Evolutionary conservation across 1,140 invertebrate species (phyloP), one percentile per base, ranked within the genome.

Genomic region (Ceratosolen solmsi): DNA sequence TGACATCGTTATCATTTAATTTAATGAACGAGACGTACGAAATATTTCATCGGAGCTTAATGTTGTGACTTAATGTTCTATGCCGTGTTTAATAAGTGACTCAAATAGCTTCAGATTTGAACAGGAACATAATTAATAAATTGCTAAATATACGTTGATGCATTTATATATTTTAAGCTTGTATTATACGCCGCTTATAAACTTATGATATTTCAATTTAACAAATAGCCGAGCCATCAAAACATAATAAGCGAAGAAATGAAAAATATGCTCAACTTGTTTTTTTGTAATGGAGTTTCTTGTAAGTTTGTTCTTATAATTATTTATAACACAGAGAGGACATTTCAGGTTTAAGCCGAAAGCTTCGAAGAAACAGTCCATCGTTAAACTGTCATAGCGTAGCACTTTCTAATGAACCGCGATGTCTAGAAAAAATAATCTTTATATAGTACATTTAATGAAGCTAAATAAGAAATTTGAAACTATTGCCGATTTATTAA

Each of bases 301-400:
- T n/a, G n/a, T n/a, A n/a, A n/a, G n/a, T n/a, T n/a, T n/a, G n/a
- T n/a, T n/a, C n/a, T n/a, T n/a, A 36, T 63, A 63, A 63, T 63
- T 63, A 63, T 15, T 33, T 15, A n/a, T n/a, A 33, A 63, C 17
- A 33, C 30, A 33, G 30, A 33, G 25, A 25, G 9, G n/a, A n/a
- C n/a, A n/a, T n/a, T n/a, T n/a, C n/a, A n/a, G n/a, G 33, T 33
- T 63, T 30, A 60, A 27, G 11, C 27, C 11, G 30, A 33, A 63
- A 63, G 60, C 60, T 63, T 63, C 60, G 60, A n/a, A 41, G 65
- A 41, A 38, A 70, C 22, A 46, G 4, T 70, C 41, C 4, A 15
- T 41, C 65, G 65, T 70, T 41, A 70, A 70, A n/a, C 22, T 41
- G 65, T n/a, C n/a, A n/a, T n/a, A n/a, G 30, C n/a, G 15, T 36